Evolutionary conservation across 1,140 invertebrate species (phyloP).

Genomic region (Pygmarrhopalites habei): DNA sequence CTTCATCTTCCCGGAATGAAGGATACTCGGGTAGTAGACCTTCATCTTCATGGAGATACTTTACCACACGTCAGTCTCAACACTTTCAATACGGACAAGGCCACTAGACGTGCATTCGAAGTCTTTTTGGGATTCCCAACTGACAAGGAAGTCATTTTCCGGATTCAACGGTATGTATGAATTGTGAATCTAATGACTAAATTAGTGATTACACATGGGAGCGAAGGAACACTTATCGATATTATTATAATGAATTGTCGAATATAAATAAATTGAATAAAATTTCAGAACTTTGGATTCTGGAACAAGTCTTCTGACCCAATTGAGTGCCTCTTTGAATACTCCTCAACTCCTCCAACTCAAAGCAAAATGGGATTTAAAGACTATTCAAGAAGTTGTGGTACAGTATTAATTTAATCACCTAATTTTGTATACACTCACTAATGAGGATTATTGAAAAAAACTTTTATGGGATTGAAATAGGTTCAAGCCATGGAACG

Average conservation of each 20-base stretch:
- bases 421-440: no score
- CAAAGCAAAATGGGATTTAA: conserved; percentile 27
- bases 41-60: conserved; percentile 2
- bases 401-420: conserved; percentile 16
- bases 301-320: conserved; percentile 12
- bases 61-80: conserved; percentile 25
- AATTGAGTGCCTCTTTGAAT: conserved; percentile 31
- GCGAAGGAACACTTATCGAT: no score
- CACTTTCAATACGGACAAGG: conserved; percentile 16
- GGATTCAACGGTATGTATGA: conserved; percentile 25
- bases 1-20: conserved; percentile 31
- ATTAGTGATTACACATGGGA: no score
- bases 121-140: conserved; percentile 32
- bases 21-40: conserved; percentile 23
- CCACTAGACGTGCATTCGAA: conserved; percentile 24
- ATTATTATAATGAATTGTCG: no score
- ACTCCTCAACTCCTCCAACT: conserved; percentile 24
- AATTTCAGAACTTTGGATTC: conserved; percentile 11
- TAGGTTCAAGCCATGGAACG: neutral
- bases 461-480: no score
- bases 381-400: conserved; percentile 21
- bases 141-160: conserved; percentile 23
- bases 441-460: no score
- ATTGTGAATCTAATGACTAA: no score
- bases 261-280: no score